Conservation (phyloP, 2,113 vertebrate species). For the Lota lota region DNA sequence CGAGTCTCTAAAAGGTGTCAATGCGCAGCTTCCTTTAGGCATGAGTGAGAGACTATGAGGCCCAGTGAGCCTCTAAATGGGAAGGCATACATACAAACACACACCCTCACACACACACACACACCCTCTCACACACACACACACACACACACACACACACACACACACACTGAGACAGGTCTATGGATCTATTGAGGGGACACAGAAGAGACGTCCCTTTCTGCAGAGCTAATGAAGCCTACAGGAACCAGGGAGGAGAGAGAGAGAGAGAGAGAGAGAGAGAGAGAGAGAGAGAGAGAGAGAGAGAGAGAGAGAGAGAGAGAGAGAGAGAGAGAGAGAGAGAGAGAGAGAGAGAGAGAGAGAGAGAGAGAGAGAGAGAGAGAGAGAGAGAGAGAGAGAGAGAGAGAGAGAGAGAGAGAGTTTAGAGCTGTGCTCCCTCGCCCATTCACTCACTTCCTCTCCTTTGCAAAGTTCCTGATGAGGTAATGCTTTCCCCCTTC, state of each 20-base stretch:
- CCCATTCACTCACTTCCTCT: conserved; percentile 66
- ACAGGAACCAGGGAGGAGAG: conserved; percentile 55
- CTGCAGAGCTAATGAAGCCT: conserved; percentile 77
- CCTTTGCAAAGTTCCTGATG: conserved; percentile 56
- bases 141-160: conserved; percentile 24
- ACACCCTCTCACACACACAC: background rate
- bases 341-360: conserved; percentile 37
- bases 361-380: background rate
- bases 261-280: conserved; percentile 30
- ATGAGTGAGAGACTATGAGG: conserved; percentile 60
- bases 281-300: background rate
- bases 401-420: conserved; percentile 52
- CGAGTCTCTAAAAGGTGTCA: conserved; percentile 55
- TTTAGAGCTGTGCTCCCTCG: conserved; percentile 50
- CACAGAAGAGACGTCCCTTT: conserved; percentile 62
- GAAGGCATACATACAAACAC: conserved; percentile 28
- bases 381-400: conserved; percentile 58
- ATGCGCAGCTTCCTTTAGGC: conserved; percentile 66
- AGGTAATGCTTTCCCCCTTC: conserved; percentile 65
- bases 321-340: conserved; percentile 54
- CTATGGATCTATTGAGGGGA: conserved; percentile 72
- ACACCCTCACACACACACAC: background rate
- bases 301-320: conserved; percentile 32
- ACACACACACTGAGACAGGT: conserved; percentile 55
- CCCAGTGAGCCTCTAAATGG: conserved; percentile 44